Evolutionary conservation across 2,888 invertebrate genomes (phyloP), one percentile per base, ranked within the genome.

Genomic region (Torymus auratus): DNA sequence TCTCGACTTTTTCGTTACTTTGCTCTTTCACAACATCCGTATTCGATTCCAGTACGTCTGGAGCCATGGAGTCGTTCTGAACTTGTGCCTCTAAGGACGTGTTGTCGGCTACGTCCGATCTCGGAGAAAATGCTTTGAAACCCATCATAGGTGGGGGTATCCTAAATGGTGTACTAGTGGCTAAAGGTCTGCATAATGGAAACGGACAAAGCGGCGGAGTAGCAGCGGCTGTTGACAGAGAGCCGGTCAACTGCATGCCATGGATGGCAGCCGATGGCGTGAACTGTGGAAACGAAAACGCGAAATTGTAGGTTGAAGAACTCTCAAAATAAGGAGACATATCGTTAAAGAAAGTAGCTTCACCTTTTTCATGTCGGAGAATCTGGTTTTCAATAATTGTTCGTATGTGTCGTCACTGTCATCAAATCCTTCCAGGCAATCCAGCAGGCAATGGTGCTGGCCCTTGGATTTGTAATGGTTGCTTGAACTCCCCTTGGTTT

Each of bases 341-440:
- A 52, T 14, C 1, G 10, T 53, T 20, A 55, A 52, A 14, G 17
- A 14, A 56, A 11, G n/a, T n/a, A n/a, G 5, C 2, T 12, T 53
- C 55, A 80, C 80, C 68, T 76, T 76, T 65, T 67, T 80, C 23
- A 80, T 67, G 55, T 20, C 55, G 11, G 10, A 7, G 11, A 56
- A 76, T 55, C 71, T 17, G 15, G n/a, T 56, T 1, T 41, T 56
- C 17, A 76, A n/a, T 67, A 80, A 56, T 12, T 13, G 15, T 15
- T 75, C n/a, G n/a, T 52, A 76, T 3, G 13, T 14, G 1, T 41
- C 52, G 15, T 72, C 62, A 2, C 56, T 28, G 20, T 76, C 71
- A 13, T 14, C 41, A 53, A 80, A 80, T 5, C 61, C 74, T 60
- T 72, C 55, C 15, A 80, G 58, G 53, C 17, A 58, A 7, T 65